phyloP scores from a whole-genome alignment of 2,113 vertebrate genomes.

The Oncorhynchus gorbuscha region DNA sequence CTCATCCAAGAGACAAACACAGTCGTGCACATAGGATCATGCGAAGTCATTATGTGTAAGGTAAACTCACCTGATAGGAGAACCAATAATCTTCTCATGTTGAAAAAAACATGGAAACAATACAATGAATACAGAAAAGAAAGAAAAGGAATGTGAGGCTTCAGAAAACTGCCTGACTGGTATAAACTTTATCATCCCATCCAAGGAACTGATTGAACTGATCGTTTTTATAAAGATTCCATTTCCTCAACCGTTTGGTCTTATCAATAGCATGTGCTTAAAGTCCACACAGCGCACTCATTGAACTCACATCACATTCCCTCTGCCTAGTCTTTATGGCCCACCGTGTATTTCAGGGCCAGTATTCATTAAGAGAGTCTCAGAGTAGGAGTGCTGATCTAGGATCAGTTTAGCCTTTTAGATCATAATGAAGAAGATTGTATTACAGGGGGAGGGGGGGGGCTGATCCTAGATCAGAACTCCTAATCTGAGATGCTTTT shows the following conservation, averaged over 20 bases:
- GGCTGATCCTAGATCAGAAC: no score
- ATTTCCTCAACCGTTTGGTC: slow-evolving; percentile 31
- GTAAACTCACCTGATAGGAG: slow-evolving; percentile 64
- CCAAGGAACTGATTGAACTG: neutral
- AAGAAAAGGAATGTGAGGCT: slow-evolving; percentile 3
- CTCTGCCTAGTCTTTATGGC: slow-evolving; percentile 24
- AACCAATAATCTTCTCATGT: slow-evolving; percentile 53
- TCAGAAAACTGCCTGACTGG: neutral
- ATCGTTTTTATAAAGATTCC: slow-evolving; percentile 4
- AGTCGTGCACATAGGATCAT: neutral
- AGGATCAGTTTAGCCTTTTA: neutral
- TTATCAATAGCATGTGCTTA: slow-evolving; percentile 49
- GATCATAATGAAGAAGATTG: neutral
- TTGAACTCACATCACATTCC: slow-evolving; percentile 26
- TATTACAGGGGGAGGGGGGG: no score
- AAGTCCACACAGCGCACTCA: slow-evolving; percentile 60
- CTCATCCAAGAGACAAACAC: no score
- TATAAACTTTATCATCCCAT: neutral
- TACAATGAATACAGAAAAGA: neutral
- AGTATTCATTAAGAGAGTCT: no score
- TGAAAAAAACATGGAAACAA: slow-evolving; percentile 11
- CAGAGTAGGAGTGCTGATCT: no score
- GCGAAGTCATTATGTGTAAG: no score
- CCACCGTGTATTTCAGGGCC: neutral
- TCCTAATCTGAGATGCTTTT: no score